Conservation (phyloP, 2,888 invertebrate genomes). For the Drosophila phalerata region DNA sequence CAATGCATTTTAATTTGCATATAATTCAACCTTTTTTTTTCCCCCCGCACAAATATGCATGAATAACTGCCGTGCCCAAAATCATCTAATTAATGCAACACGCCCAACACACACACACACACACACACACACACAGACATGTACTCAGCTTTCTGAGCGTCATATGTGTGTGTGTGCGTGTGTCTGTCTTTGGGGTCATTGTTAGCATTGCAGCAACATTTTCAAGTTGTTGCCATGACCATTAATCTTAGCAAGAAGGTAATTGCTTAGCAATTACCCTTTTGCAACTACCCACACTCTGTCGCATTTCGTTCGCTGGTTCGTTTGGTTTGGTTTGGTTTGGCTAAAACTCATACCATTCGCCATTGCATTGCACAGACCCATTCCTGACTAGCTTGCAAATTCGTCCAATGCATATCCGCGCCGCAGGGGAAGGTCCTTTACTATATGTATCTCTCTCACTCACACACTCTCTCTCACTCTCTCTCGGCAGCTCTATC, state of each 20-base stretch:
- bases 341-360: constrained; percentile 25
- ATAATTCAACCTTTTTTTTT: constrained; percentile 51
- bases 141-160: not conserved
- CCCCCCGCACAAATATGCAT: constrained; percentile 53
- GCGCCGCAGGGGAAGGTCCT: constrained; percentile 14
- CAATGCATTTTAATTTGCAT: constrained; percentile 61
- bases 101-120: constrained; percentile 25
- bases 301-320: not conserved
- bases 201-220: constrained; percentile 79
- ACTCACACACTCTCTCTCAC: not conserved
- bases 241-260: constrained; percentile 81
- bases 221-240: constrained; percentile 81
- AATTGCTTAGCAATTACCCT: constrained; percentile 81
- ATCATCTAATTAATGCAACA: constrained; percentile 60
- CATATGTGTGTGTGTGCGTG: constrained; percentile 6
- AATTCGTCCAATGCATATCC: constrained; percentile 56
- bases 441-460: constrained; percentile 21
- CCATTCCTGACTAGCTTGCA: constrained; percentile 57
- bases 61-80: constrained; percentile 58
- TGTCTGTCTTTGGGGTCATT: constrained; percentile 55
- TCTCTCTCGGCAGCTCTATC: constrained; percentile 12
- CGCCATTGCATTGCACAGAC: constrained; percentile 18
- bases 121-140: not conserved
- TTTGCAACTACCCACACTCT: constrained; percentile 35
- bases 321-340: not conserved